Conservation (phyloP, 2,888 invertebrate species). For the Tetanocera ferruginea region DNA sequence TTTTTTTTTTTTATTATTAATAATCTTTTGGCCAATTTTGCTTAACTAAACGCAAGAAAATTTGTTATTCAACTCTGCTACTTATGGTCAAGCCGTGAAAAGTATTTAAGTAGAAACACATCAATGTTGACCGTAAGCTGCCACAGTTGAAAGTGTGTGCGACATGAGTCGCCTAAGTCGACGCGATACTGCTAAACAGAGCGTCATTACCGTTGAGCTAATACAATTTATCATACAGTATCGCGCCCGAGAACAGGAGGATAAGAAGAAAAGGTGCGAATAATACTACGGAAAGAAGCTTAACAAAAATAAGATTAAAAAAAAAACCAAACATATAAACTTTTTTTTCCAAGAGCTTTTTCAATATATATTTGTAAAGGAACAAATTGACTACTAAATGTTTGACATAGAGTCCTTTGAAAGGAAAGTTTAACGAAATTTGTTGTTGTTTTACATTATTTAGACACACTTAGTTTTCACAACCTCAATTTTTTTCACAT, state of each 20-base stretch:
- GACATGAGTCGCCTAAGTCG: conserved; percentile 63
- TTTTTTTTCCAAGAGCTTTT: background rate
- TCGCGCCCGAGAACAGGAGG: conserved; percentile 65
- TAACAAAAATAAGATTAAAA: background rate
- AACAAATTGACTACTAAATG: conserved; percentile 44
- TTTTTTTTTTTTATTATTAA: background rate
- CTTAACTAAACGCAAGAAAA: too few relatives aligned
- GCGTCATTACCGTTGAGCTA: conserved; percentile 68
- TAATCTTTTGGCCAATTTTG: too few relatives aligned
- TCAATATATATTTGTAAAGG: background rate
- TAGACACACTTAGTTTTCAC: background rate
- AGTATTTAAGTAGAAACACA: too few relatives aligned
- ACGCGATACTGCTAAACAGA: conserved; percentile 64
- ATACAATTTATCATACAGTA: conserved; percentile 70
- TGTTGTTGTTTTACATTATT: background rate
- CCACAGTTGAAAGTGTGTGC: background rate
- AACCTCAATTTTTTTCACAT: background rate
- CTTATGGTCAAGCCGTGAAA: background rate
- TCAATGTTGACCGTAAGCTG: background rate
- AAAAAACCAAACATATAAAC: background rate
- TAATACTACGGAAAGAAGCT: background rate
- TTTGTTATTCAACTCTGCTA: background rate
- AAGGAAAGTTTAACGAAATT: conserved; percentile 44
- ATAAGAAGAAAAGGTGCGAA: conserved; percentile 68
- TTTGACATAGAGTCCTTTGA: conserved; percentile 52